These are phyloP conservation scores for Margarornis squamiger DNA, from an alignment of 2,797 vertebrate genomes.

Conservation along the genomic window DNA sequence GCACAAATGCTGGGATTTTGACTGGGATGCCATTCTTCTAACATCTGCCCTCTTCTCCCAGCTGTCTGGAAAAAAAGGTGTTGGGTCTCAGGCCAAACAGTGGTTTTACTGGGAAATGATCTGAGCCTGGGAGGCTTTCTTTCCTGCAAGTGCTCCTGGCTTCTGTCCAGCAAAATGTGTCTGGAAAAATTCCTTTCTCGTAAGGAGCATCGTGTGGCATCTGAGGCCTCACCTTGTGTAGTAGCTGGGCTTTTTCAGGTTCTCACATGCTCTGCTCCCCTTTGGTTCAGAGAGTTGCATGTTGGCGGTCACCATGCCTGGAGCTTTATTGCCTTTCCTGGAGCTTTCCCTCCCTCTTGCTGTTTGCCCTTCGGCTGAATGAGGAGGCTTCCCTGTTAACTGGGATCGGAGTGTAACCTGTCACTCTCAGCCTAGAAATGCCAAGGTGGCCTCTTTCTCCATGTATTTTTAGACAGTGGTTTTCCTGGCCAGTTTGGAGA, in stretches of 20 bases:
- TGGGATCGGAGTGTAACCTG: rapidly evolving
- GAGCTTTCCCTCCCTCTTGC: neutral
- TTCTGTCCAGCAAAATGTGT: neutral
- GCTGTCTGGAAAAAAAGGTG: neutral
- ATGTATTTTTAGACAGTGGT: neutral
- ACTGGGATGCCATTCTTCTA: neutral
- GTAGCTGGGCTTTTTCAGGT: neutral
- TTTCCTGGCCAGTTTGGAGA: neutral
- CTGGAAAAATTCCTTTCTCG: neutral
- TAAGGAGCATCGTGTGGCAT: rapidly evolving
- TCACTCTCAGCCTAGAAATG: neutral
- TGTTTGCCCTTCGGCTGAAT: neutral
- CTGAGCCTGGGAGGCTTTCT: neutral
- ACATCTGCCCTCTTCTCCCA: neutral
- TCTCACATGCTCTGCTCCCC: neutral
- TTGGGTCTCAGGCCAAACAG: neutral
- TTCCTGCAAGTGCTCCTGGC: neutral
- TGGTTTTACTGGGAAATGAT: neutral
- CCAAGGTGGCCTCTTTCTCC: neutral
- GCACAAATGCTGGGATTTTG: neutral
- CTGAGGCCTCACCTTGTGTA: neutral
- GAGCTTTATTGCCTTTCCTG: neutral
- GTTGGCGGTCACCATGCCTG: rapidly evolving
- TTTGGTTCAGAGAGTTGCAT: neutral
- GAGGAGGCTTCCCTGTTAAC: neutral